A percentile compares a stretch with the other conserved stretches of the same genome.
phyloP scores from a whole-genome alignment of 2,888 invertebrate genomes.

The Scaptomyza flava region DNA sequence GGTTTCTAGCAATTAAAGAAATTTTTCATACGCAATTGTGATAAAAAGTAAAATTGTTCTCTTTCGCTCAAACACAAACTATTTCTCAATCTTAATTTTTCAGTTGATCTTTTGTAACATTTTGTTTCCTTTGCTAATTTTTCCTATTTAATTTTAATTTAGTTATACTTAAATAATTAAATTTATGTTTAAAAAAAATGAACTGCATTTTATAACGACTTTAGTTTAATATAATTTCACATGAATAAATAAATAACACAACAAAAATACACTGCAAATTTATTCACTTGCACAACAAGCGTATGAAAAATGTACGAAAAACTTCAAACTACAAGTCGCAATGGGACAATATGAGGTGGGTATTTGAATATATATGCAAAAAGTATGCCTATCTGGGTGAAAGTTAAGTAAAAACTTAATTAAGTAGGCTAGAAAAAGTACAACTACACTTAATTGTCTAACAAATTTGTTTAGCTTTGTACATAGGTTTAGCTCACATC shows the following conservation, averaged over 20 bases:
- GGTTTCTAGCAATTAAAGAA: constrained; percentile 83
- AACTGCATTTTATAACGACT: constrained; percentile 57
- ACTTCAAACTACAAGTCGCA: constrained; percentile 19
- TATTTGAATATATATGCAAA: constrained; percentile 1
- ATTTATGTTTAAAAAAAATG: constrained; percentile 24
- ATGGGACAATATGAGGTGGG: constrained; percentile 61
- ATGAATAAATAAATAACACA: constrained; percentile 54
- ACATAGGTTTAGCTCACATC: background rate
- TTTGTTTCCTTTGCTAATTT: constrained; percentile 66
- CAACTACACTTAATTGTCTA: constrained; percentile 8
- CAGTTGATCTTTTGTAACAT: constrained; percentile 70
- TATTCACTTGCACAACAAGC: constrained; percentile 40
- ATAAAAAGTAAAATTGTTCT: constrained; percentile 77
- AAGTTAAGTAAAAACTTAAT: constrained; percentile 11
- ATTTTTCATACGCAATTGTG: constrained; percentile 83
- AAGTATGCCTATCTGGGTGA: constrained; percentile 41
- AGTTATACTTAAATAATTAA: constrained; percentile 28
- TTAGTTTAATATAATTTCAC: constrained; percentile 45
- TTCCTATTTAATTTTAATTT: constrained; percentile 53
- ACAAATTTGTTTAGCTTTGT: constrained; percentile 17
- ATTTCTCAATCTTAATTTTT: constrained; percentile 10
- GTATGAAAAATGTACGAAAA: constrained; percentile 68
- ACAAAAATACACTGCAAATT: constrained; percentile 22
- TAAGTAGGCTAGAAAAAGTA: constrained; percentile 53
- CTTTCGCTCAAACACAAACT: constrained; percentile 12